phyloP scores from a whole-genome alignment of 2,113 vertebrate genomes.

The Meriones unguiculatus region DNA sequence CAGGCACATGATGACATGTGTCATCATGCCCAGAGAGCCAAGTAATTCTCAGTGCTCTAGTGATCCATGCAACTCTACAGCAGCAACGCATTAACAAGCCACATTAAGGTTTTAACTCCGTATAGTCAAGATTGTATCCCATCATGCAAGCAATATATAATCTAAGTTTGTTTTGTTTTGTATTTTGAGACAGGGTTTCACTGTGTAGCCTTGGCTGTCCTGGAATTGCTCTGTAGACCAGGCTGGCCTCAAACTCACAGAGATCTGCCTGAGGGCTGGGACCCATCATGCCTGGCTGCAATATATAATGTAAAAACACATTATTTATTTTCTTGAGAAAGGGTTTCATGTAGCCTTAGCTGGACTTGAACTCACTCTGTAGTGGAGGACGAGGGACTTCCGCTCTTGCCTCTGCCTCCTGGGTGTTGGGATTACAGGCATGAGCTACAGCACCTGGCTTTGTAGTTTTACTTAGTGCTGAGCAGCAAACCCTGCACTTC shows the following conservation, averaged over 20 bases:
- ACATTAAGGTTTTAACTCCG: not conserved
- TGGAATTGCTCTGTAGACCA: not conserved
- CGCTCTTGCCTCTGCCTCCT: not conserved
- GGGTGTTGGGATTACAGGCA: not conserved
- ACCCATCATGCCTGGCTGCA: too few relatives aligned
- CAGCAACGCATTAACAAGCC: not conserved
- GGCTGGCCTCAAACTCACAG: not conserved
- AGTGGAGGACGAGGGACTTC: not conserved
- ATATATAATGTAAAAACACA: not conserved
- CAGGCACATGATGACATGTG: too few relatives aligned
- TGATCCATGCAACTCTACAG: not conserved
- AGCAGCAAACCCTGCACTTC: not conserved
- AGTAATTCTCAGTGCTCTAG: not conserved
- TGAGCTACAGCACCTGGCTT: not conserved
- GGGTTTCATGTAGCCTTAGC: too few relatives aligned
- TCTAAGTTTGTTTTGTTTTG: not conserved
- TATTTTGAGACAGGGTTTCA: not conserved
- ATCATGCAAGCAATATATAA: not conserved
- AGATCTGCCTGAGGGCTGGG: not conserved
- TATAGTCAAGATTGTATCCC: not conserved
- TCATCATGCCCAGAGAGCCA: not conserved
- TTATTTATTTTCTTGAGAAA: not conserved
- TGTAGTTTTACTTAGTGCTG: not conserved
- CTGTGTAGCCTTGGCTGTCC: not conserved
- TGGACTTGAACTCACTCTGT: not conserved